Percentiles rank a stretch among this genome's conserved stretches.
Conservation (phyloP, 1,140 invertebrate genomes). For the Drosophila azteca region DNA sequence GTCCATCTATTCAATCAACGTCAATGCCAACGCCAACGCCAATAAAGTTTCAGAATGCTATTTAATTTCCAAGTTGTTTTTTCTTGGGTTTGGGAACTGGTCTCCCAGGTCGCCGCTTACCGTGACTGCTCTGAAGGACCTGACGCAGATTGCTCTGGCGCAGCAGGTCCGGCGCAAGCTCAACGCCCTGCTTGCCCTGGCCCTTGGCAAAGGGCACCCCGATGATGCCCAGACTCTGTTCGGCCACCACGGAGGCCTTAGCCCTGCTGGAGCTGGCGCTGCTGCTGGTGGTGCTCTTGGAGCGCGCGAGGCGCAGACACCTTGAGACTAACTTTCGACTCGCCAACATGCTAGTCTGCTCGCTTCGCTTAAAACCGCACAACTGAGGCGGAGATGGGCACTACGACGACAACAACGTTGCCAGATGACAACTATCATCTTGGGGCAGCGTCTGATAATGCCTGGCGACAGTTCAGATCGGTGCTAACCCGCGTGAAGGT, state of each 20-base stretch:
- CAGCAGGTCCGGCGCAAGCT: constrained; percentile 85
- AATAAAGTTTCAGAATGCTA: constrained; percentile 8
- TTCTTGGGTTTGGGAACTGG: not conserved
- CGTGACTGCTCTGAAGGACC: constrained; percentile 61
- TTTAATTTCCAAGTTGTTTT: not conserved
- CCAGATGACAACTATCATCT: constrained; percentile 53
- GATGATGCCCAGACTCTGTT: constrained; percentile 86
- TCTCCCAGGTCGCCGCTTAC: too few species aligned
- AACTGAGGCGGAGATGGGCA: constrained; percentile 38
- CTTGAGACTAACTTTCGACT: constrained; percentile 46
- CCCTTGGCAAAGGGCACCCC: constrained; percentile 91
- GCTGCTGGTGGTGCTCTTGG: constrained; percentile 22
- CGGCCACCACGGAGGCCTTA: not conserved
- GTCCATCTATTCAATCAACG: constrained; percentile 81
- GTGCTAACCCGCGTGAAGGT: constrained; percentile 28
- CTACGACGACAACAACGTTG: constrained; percentile 2
- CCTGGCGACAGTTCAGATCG: constrained; percentile 30
- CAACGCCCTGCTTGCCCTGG: constrained; percentile 87
- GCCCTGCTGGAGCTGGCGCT: not conserved
- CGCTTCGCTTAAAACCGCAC: constrained; percentile 17
- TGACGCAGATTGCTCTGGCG: constrained; percentile 83
- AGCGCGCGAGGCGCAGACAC: constrained; percentile 20
- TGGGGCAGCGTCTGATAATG: constrained; percentile 51
- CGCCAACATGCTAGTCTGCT: constrained; percentile 52
- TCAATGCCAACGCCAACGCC: not conserved